Conservation (phyloP, 2,113 vertebrate genomes). For the Arothron firmamentum region DNA sequence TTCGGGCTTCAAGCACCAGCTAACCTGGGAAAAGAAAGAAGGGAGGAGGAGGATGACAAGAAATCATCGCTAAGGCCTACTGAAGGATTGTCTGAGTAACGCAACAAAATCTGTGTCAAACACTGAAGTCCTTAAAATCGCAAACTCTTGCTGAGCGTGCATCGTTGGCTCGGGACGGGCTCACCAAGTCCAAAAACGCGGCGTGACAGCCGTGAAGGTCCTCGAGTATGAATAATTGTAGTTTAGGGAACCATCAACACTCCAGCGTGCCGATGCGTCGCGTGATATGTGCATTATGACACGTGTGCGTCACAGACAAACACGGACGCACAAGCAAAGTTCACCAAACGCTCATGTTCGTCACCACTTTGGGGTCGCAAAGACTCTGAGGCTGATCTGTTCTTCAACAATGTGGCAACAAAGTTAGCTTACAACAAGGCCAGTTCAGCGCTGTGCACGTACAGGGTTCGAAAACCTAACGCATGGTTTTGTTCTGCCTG, state of each 20-base stretch:
- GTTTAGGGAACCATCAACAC: conserved; percentile 19
- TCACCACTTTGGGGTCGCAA: too few species aligned
- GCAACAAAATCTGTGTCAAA: too few species aligned
- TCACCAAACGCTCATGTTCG: too few species aligned
- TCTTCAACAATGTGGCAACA: too few species aligned
- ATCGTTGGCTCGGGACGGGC: background rate
- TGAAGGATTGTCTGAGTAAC: background rate
- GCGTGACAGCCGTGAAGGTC: conserved; percentile 36
- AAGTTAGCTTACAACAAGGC: too few species aligned
- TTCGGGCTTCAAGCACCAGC: conserved; percentile 80
- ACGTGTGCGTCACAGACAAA: conserved; percentile 4
- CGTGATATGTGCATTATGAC: conserved; percentile 29
- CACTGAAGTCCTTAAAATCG: background rate
- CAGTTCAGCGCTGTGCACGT: background rate
- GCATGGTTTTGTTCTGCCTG: conserved; percentile 24
- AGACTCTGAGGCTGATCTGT: too few species aligned
- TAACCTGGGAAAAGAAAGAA: conserved; percentile 73
- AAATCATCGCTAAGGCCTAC: background rate
- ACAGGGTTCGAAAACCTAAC: conserved; percentile 19
- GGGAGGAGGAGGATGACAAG: background rate
- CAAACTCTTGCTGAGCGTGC: too few species aligned
- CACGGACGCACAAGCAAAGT: background rate
- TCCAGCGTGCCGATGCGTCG: conserved; percentile 19
- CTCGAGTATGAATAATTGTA: conserved; percentile 50
- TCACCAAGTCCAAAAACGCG: conserved; percentile 9